These are phyloP conservation scores for Sarcophaga caerulescens DNA, from an alignment of 2,888 invertebrate species.

Conservation along the genomic window DNA sequence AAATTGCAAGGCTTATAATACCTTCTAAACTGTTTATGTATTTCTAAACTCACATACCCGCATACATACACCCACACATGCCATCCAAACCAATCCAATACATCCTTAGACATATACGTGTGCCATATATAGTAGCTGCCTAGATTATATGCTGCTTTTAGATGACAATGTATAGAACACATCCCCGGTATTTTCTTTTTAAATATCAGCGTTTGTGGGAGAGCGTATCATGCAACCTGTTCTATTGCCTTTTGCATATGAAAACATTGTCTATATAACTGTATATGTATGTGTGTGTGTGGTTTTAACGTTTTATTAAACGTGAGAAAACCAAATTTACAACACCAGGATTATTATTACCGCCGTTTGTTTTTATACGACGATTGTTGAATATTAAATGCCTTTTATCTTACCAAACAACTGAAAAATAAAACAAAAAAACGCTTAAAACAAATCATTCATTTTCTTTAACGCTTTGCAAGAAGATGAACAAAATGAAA, in stretches of 20 bases:
- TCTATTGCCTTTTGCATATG: conserved; percentile 18
- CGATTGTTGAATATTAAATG: conserved; percentile 64
- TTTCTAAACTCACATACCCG: not conserved
- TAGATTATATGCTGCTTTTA: conserved; percentile 14
- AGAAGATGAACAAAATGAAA: not conserved
- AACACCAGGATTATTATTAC: conserved; percentile 57
- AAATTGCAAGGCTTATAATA: conserved; percentile 58
- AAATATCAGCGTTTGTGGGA: conserved; percentile 6
- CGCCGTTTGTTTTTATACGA: conserved; percentile 57
- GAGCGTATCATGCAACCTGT: conserved; percentile 12
- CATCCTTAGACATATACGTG: not conserved
- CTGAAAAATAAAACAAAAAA: not conserved
- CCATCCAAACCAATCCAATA: too few relatives aligned
- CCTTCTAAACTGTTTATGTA: conserved; percentile 39
- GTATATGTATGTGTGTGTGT: not conserved
- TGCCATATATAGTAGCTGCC: not conserved
- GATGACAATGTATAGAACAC: conserved; percentile 17
- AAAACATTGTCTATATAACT: not conserved
- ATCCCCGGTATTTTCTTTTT: not conserved
- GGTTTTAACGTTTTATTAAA: conserved; percentile 41
- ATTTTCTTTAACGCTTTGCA: conserved; percentile 22
- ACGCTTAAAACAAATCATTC: conserved; percentile 27
- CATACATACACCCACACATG: not conserved
- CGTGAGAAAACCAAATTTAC: conserved; percentile 65
- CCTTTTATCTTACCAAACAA: conserved; percentile 55